Evolutionary conservation across 1,140 invertebrate species (phyloP).

Genomic region (Drosophila subpulchrella): DNA sequence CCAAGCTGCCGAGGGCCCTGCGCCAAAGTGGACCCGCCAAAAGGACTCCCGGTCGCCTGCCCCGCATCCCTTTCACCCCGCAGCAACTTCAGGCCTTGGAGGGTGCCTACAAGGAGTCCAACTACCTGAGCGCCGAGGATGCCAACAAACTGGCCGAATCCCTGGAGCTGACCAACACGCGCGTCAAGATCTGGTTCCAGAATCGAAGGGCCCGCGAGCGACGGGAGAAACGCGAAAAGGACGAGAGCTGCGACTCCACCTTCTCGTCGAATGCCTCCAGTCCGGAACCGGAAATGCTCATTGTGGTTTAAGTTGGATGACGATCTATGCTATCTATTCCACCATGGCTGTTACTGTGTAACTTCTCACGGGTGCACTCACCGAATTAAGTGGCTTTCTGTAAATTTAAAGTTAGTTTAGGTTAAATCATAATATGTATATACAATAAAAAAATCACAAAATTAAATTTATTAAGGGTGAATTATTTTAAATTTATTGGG

Average conservation of each 20-base stretch:
- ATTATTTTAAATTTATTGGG: neutral
- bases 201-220: slow-evolving; percentile 90
- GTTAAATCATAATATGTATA: neutral
- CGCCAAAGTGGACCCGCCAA: slow-evolving; percentile 72
- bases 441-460: neutral
- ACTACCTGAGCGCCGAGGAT: slow-evolving; percentile 86
- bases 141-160: slow-evolving; percentile 84
- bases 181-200: slow-evolving; percentile 94
- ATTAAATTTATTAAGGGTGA: neutral
- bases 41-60: slow-evolving; percentile 86
- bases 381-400: slow-evolving; percentile 17
- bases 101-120: slow-evolving; percentile 85
- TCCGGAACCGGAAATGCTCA: slow-evolving; percentile 76
- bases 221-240: slow-evolving; percentile 86
- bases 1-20: slow-evolving; percentile 87
- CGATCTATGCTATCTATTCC: neutral
- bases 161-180: slow-evolving; percentile 85
- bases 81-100: slow-evolving; percentile 85
- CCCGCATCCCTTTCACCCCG: slow-evolving; percentile 85
- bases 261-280: slow-evolving; percentile 80
- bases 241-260: slow-evolving; percentile 79
- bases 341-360: slow-evolving; percentile 42
- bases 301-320: slow-evolving; percentile 32
- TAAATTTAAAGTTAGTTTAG: slow-evolving; percentile 15
- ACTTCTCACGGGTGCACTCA: slow-evolving; percentile 2